Percentiles rank a stretch among this genome's conserved stretches.
Conservation (phyloP, 2,888 invertebrate genomes). For the Metellina segmentata region DNA sequence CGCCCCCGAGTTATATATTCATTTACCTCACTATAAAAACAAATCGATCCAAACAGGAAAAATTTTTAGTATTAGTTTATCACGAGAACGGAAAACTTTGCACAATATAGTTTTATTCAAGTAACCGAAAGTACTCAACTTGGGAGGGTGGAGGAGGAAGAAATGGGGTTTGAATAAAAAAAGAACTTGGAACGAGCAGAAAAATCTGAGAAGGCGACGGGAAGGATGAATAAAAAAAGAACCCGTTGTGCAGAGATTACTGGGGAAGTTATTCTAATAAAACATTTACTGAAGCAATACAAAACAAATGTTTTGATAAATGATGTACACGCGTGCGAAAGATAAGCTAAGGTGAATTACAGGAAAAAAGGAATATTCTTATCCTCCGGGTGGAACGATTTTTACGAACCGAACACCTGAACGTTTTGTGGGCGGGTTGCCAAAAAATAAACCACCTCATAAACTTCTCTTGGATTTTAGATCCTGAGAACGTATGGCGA, state of each 20-base stretch:
- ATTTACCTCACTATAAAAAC: background rate
- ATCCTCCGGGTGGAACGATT: constrained; percentile 59
- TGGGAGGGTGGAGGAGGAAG: too few relatives aligned
- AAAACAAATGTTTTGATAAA: constrained; percentile 70
- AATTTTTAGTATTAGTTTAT: background rate
- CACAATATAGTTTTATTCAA: background rate
- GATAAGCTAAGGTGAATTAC: constrained; percentile 64
- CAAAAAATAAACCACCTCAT: constrained; percentile 59
- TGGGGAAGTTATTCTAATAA: constrained; percentile 67
- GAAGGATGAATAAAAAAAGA: constrained; percentile 41
- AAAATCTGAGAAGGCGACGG: constrained; percentile 38
- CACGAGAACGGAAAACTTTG: background rate
- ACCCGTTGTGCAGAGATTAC: constrained; percentile 40
- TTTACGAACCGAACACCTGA: constrained; percentile 43
- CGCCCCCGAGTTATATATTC: background rate
- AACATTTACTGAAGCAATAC: constrained; percentile 65
- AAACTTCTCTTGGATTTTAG: constrained; percentile 50
- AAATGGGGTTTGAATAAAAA: background rate
- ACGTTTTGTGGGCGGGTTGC: constrained; percentile 47
- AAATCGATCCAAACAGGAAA: background rate
- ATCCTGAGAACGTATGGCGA: background rate
- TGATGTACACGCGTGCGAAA: constrained; percentile 50
- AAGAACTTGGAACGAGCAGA: background rate
- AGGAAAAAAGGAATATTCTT: constrained; percentile 47
- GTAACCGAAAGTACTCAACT: too few relatives aligned